Percentiles rank a stretch among this genome's conserved stretches.
Evolutionary conservation across 2,797 vertebrate genomes (phyloP).

Genomic region (Numenius phaeopus): DNA sequence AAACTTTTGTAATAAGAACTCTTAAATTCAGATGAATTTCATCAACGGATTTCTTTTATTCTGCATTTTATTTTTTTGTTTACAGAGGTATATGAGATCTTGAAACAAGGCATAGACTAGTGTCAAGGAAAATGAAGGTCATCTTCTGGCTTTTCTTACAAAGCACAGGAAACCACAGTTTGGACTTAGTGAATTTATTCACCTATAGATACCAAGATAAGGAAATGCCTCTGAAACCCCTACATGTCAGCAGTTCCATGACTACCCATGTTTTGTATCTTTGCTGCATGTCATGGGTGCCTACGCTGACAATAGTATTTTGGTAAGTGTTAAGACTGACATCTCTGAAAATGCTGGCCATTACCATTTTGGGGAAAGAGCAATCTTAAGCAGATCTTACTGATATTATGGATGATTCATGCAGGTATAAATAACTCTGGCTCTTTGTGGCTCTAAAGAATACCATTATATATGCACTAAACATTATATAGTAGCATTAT

Average conservation of each 20-base stretch:
- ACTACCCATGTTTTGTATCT: not conserved
- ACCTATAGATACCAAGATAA: not conserved
- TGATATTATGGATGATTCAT: not conserved
- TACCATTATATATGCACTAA: not conserved
- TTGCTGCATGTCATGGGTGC: accelerated
- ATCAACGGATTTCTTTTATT: not conserved
- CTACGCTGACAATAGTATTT: not conserved
- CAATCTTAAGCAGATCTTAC: not conserved
- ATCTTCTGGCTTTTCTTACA: not conserved
- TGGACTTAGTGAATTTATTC: not conserved
- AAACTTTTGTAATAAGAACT: constrained; percentile 20
- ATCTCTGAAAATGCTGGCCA: not conserved
- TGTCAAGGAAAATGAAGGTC: not conserved
- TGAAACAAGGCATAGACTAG: not conserved
- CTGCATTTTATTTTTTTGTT: not conserved
- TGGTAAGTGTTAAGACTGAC: not conserved
- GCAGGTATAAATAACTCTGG: not conserved
- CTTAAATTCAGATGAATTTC: constrained; percentile 21
- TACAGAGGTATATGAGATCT: not conserved
- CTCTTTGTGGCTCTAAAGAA: not conserved
- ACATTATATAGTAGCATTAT: not conserved
- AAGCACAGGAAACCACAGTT: not conserved
- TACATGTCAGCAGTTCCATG: not conserved
- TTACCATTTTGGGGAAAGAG: not conserved
- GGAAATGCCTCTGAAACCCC: not conserved